Conservation (phyloP, 2,797 vertebrate species). For the Sebastiscus albofasciatus region DNA sequence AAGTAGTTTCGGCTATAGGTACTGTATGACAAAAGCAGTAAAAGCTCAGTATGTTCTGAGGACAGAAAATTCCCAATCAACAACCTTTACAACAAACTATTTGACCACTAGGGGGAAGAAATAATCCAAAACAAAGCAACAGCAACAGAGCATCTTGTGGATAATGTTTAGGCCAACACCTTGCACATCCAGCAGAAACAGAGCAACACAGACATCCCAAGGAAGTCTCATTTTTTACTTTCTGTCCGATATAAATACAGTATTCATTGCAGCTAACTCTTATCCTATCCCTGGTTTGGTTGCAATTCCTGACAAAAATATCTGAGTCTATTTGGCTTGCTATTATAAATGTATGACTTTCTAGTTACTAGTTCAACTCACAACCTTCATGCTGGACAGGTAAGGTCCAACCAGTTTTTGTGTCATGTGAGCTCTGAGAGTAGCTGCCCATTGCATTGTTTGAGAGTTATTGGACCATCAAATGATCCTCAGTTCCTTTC, state of each 20-base stretch:
- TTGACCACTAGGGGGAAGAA: slow-evolving; percentile 9
- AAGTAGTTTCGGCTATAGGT: not conserved
- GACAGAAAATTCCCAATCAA: not conserved
- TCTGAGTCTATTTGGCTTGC: no score
- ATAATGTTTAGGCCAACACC: not conserved
- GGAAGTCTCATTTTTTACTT: not conserved
- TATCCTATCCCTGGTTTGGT: not conserved
- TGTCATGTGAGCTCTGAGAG: not conserved
- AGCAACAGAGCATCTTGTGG: not conserved
- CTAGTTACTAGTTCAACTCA: not conserved
- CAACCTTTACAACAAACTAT: not conserved
- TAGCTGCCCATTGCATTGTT: not conserved
- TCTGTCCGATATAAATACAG: not conserved
- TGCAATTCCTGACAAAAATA: not conserved
- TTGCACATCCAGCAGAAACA: not conserved
- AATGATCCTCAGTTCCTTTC: not conserved
- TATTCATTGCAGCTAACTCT: not conserved
- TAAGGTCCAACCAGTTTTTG: not conserved
- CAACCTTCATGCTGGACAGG: not conserved
- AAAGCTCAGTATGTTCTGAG: not conserved
- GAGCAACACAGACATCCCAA: not conserved
- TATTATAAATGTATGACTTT: no score
- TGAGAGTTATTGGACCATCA: not conserved
- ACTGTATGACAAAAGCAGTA: not conserved
- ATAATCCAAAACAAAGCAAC: not conserved